phyloP scores from a whole-genome alignment of 2,113 vertebrate species.

The Dasyprocta punctata region DNA sequence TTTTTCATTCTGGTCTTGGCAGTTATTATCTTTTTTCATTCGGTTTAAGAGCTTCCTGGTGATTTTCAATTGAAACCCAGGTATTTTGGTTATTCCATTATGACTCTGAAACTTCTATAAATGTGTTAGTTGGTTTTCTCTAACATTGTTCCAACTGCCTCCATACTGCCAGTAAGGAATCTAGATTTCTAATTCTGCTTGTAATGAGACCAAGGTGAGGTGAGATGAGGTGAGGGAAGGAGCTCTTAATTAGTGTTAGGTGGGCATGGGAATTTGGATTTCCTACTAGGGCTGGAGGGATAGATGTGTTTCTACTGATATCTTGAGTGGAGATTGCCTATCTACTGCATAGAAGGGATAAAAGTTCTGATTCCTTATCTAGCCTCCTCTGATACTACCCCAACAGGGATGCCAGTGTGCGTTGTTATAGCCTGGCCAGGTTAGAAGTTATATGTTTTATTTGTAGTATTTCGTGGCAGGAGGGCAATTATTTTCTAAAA shows the following conservation, averaged over 20 bases:
- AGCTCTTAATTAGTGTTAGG: not conserved
- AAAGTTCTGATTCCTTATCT: not conserved
- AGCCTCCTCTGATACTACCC: not conserved
- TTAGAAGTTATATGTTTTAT: not conserved
- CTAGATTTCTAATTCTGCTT: not conserved
- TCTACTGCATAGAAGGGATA: not conserved
- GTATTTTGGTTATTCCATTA: not conserved
- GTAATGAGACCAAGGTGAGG: not conserved
- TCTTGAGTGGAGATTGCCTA: not conserved
- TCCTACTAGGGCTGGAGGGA: not conserved
- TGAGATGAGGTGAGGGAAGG: not conserved
- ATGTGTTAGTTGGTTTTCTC: not conserved
- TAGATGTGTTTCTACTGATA: not conserved
- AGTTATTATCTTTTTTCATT: constrained; percentile 1
- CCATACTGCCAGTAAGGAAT: not conserved
- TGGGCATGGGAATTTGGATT: not conserved
- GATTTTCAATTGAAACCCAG: not conserved
- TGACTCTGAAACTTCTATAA: constrained; percentile 12
- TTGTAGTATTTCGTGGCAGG: not conserved
- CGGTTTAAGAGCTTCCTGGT: not conserved
- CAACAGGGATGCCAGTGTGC: not conserved
- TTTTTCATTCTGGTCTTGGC: not conserved
- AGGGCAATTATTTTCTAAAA: constrained; percentile 43
- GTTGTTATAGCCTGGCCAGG: not conserved
- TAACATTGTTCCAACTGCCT: constrained; percentile 3